Evolutionary conservation across 2,113 vertebrate species (phyloP), one percentile per base, ranked within the genome.

Genomic region (Myodes glareolus): DNA sequence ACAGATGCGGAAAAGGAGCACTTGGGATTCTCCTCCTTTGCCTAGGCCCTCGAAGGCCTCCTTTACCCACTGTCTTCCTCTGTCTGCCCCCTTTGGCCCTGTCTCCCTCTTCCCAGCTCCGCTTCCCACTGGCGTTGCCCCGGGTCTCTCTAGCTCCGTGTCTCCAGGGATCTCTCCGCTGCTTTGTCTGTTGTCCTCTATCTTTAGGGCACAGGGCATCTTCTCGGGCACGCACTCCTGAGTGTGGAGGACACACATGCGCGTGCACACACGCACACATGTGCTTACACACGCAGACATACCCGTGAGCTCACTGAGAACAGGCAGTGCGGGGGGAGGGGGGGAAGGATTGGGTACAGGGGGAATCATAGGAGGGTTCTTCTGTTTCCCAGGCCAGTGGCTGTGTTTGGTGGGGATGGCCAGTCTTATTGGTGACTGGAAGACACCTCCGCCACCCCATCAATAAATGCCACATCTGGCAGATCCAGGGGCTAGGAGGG

Each of bases 221-320:
- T 13, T 65, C 47, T 39, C 36, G 50, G 67, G 52, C 50, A 5
- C 0, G 3, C 25, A 25, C 33, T 72, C 33, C 33, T 55, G 47
- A 58, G 47, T n/a, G 8, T 73, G 36, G 33, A 55, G 50, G 68
- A 39, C 10, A 72, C 0, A 5, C 13, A 1, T 2, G 1, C 1
- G 0, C 58, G 6, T 19, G 1, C 55, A 21, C 58, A 17, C 2
- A 7, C 39, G 45, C 27, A 55, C 42, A 39, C 7, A 0, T 1
- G 12, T 5, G 39, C 11, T 10, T 19, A 31, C 7, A 13, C 36
- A 7, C 29, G 8, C 33, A 68, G 29, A 50, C 39, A 50, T 17
- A 50, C n/a, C 10, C 5, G n/a, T 50, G n/a, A 58, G 1, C 58
- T 36, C 33, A 27, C 13, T 0, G 1, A 33, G 31, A 29, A 21